Evolutionary conservation across 1,140 invertebrate species (phyloP), one percentile per base, ranked within the genome.

Genomic region (Phenacoccus solenopsis): DNA sequence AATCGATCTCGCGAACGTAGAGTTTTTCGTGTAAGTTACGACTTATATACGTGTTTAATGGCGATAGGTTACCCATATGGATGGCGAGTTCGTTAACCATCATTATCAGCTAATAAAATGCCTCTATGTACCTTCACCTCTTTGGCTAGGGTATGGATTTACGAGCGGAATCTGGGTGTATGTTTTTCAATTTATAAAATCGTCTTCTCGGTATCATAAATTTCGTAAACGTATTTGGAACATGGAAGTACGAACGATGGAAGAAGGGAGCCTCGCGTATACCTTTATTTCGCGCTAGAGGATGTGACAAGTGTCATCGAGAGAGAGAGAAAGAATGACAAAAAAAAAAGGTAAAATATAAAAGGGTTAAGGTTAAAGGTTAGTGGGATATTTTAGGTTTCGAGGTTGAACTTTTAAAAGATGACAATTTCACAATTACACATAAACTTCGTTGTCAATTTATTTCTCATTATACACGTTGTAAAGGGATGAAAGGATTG

Each of bases 361-460:
- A 64, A 64, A 64, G 59, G 59, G 59, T 64, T 64, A 64, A 64
- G 59, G 59, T 27, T 64, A 64, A 64, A 64, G 59, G 59, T 64
- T 64, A 64, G 59, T 27, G 59, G 59, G 59, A 64, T 64, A 64
- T 64, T 64, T 64, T 64, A 64, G 59, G 59, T 64, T 64, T 64
- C 59, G 59, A 64, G 59, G 59, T 64, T 64, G 59, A 64, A 64
- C 59, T 64, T 64, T 64, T 64, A 20, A 64, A 64, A 64, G 59
- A 64, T 64, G 59, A 64, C 59, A 64, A 64, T 64, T 64, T 64
- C 59, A 64, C 59, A 64, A 64, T 64, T 27, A 64, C 59, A 24
- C 25, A 64, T 64, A 64, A 64, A 64, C 59, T 64, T 64, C 59
- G 59, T 64, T 64, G 59, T 64, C 59, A 64, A 64, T 64, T 64